Base-by-base conservation (phyloP, 2,797 vertebrate species). In the Coregonus sp. region DNA sequence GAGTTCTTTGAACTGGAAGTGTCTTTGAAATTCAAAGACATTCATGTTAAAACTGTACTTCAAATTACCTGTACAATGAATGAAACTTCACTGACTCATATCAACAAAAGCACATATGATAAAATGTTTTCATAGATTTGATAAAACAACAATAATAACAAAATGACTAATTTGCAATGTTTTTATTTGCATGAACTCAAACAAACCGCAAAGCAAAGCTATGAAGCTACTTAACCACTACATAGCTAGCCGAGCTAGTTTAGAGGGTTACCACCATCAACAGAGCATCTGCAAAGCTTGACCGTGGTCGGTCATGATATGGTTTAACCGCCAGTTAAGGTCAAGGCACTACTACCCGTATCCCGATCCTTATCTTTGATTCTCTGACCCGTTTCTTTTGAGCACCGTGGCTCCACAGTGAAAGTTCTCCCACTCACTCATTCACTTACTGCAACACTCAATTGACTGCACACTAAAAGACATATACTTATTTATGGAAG, bases 321-420 rank as follows among this genome's bases (percentile, higher is more conserved):
- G 50, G 20, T 52, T 33, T 31, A 51, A 72, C 72, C 59, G 31
- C 35, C 56, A 35, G 67, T 78, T 0, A 11, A 51, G 79, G 66
- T 86, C 78, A 74, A 76, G 50, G 15, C 81, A 18, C 83, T 18
- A 54, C 76, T 84, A 90, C 89, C 91, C 89, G 86, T 84, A 82
- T 84, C 86, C 87, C 89, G 90, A 92, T 90, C 83, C 72, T 61
- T 82, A 72, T 87, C 83, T 92, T 89, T 88, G 85, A 89, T 87
- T 85, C 88, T 84, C 80, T 83, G 81, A 93, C 90, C 91, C 90
- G 91, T 91, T 92, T 91, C 82, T 86, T 74, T 87, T 85, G 83
- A 92, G 92, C 92, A 37, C 75, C 80, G 40, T 47, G 12, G 88
- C 88, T 92, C 87, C 89, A 90, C 88, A 92, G 89, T 94, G 89